Evolutionary conservation across 2,797 vertebrate genomes (phyloP), one percentile per base, ranked within the genome.

Genomic region (Acanthurus leucopareius): DNA sequence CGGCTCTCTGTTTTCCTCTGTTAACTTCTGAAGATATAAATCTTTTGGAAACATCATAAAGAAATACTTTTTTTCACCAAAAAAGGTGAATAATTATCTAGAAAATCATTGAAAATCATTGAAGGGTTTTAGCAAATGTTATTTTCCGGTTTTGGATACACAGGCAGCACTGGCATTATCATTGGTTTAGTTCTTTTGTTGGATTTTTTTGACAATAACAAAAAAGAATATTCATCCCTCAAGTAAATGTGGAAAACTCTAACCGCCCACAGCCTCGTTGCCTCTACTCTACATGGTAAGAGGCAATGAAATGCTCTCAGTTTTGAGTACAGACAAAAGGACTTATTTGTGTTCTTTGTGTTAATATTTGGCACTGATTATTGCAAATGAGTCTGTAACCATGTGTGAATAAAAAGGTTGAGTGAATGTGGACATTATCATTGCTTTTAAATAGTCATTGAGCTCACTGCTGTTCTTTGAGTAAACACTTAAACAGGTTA

Each of bases 371-470:
- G 52, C 9, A 16, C 38, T 35, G n/a, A 51, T 65, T 2, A 8
- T 20, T 2, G 10, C 15, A 16, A 15, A 64, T 38, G 49, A 62
- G 15, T 7, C 28, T 25, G 11, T 59, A 25, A 15, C 47, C 25
- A 20, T 10, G 17, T 78, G n/a, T 22, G 64, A 73, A 77, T 68
- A 49, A 66, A 25, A 44, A 44, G 4, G 52, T n/a, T 45, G 51
- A 45, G n/a, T 14, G 48, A 69, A 68, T 20, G 19, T n/a, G 14
- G 22, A 20, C 56, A 28, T 56, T 10, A 56, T 72, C 20, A 44
- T 47, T 28, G 62, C 10, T 51, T n/a, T 25, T 20, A 20, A 40
- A 67, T 45, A 45, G 59, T 48, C 8, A 52, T 1, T 22, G 42
- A 57, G 40, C 35, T 57, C 11, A 54, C 7, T 20, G 32, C 51